phyloP scores from a whole-genome alignment of 2,888 invertebrate genomes.

The Mamestra brassicae region DNA sequence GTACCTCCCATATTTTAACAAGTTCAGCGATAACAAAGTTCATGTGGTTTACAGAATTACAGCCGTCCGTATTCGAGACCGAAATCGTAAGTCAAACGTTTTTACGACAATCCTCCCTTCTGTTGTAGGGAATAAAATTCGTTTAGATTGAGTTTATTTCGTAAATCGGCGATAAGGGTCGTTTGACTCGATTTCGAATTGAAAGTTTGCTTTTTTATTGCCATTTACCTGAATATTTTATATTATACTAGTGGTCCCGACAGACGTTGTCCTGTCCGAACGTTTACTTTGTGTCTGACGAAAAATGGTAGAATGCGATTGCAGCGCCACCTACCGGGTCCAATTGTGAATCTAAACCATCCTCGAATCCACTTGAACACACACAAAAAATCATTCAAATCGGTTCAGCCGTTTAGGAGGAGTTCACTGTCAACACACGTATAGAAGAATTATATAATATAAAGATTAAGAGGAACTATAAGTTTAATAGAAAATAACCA shows the following conservation, averaged over 20 bases:
- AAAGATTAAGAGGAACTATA: neutral
- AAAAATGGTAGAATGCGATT: too few species aligned
- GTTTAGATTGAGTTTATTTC: slow-evolving; percentile 51
- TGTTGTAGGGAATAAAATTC: slow-evolving; percentile 52
- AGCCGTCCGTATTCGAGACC: slow-evolving; percentile 18
- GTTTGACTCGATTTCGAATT: slow-evolving; percentile 36
- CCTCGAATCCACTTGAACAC: too few species aligned
- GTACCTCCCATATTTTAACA: slow-evolving; percentile 26
- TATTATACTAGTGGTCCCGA: neutral
- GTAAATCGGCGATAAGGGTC: slow-evolving; percentile 39
- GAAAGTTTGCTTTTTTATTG: slow-evolving; percentile 34
- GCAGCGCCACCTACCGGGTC: too few species aligned
- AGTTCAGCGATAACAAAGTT: slow-evolving; percentile 44
- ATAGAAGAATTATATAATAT: too few species aligned
- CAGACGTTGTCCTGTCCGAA: too few species aligned
- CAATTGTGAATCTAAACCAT: too few species aligned
- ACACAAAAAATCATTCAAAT: too few species aligned
- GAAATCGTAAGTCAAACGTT: slow-evolving; percentile 45
- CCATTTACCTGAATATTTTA: slow-evolving; percentile 34
- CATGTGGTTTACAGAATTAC: slow-evolving; percentile 44
- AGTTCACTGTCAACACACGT: too few species aligned
- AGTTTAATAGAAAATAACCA: slow-evolving; percentile 14
- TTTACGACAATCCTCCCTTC: slow-evolving; percentile 48
- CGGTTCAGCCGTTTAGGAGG: too few species aligned
- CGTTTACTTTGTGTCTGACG: too few species aligned